Evolutionary conservation across 1,140 invertebrate genomes (phyloP).

Genomic region (Euglossa dilemma): DNA sequence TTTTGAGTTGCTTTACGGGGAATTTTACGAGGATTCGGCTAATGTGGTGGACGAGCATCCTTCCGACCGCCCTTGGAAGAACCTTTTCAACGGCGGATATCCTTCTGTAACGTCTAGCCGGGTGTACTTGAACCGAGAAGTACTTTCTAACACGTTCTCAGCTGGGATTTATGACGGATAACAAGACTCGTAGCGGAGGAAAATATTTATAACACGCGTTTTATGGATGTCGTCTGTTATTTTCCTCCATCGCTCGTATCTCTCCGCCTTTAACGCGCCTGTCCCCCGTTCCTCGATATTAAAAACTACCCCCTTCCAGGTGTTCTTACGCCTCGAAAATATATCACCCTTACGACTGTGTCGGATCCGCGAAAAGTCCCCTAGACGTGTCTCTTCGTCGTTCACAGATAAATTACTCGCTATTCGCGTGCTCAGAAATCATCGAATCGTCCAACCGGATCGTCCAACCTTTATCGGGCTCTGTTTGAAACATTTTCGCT

Average conservation of each 20-base stretch:
- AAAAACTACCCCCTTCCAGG: background rate
- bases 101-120: background rate
- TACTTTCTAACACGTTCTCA: constrained; percentile 4
- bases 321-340: background rate
- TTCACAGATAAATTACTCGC: no score
- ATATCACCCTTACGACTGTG: background rate
- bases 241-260: background rate
- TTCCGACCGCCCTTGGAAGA: constrained; percentile 16
- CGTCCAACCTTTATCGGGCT: no score
- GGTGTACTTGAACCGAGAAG: background rate
- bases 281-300: background rate
- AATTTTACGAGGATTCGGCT: constrained; percentile 70
- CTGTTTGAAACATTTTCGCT: no score
- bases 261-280: background rate
- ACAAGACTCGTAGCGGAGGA: background rate
- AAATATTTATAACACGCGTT: constrained; percentile 18
- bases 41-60: constrained; percentile 54
- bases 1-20: constrained; percentile 12
- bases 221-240: background rate
- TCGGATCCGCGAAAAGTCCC: no score
- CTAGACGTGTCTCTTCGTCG: no score
- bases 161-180: constrained; percentile 20
- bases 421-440: no score
- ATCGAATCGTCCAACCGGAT: no score
- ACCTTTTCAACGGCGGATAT: background rate